Percentiles rank a stretch among this genome's conserved stretches.
Evolutionary conservation across 2,113 vertebrate genomes (phyloP).

Genomic region (Turdus rufiventris): DNA sequence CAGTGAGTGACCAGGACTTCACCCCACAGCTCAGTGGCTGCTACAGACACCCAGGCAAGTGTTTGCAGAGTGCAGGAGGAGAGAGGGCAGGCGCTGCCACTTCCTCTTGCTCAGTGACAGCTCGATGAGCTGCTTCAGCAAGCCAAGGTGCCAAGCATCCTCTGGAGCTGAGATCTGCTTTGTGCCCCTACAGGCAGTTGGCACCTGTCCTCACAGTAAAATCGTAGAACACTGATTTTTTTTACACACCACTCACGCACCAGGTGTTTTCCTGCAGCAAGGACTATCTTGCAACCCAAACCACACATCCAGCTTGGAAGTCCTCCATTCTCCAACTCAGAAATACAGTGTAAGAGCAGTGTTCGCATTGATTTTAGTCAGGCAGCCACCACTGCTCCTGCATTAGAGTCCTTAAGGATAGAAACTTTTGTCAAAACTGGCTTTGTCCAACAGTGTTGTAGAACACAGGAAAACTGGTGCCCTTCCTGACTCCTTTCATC

Average conservation of each 20-base stretch:
- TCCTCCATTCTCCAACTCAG: not conserved
- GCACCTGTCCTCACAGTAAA: not conserved
- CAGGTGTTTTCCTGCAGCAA: not conserved
- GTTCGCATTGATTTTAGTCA: not conserved
- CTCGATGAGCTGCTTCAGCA: not conserved
- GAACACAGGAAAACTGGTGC: not conserved
- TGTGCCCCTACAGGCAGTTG: not conserved
- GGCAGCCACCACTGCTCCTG: not conserved
- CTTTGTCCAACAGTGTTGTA: not conserved
- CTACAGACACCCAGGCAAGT: not conserved
- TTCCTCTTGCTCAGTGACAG: not conserved
- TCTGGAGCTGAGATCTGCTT: not conserved
- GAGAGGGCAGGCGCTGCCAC: not conserved
- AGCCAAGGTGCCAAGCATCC: not conserved
- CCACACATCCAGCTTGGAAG: not conserved
- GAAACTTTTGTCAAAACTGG: not conserved
- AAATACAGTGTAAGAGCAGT: not conserved
- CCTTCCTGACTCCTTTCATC: not conserved
- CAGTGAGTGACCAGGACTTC: not conserved
- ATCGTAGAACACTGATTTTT: no score
- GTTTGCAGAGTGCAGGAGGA: not conserved
- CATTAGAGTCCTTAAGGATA: not conserved
- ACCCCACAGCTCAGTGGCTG: not conserved
- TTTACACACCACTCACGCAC: not conserved
- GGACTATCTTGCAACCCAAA: not conserved